A percentile compares a stretch with the other conserved stretches of the same genome.
phyloP scores from a whole-genome alignment of 2,113 vertebrate genomes.

The Myodes glareolus region DNA sequence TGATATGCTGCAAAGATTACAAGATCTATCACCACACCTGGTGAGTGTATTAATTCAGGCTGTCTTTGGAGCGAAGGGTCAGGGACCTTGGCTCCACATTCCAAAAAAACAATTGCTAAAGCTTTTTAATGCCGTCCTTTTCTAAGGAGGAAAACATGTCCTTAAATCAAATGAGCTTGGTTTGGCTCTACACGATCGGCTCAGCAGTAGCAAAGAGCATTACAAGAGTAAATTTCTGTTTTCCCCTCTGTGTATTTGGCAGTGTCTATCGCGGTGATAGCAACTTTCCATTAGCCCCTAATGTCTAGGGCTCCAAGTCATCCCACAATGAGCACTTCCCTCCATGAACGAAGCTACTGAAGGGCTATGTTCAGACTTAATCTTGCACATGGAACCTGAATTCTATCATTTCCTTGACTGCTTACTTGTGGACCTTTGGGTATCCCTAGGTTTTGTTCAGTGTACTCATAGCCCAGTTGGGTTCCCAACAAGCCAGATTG shows the following conservation, averaged over 20 bases:
- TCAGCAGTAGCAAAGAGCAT: not conserved
- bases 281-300: not conserved
- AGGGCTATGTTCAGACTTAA: not conserved
- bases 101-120: conserved; percentile 14
- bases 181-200: not conserved
- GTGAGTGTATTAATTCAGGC: not conserved
- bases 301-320: not conserved
- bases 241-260: not conserved
- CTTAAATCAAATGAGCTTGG: not conserved
- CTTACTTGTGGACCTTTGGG: not conserved
- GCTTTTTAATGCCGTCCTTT: conserved; percentile 6
- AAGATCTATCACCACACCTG: not conserved
- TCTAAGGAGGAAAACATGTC: conserved; percentile 16
- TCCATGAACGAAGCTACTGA: not conserved
- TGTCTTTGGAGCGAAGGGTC: not conserved
- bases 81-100: not conserved
- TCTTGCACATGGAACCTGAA: not conserved
- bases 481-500: not conserved
- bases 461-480: not conserved
- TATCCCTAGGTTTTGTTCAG: not conserved
- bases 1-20: not conserved
- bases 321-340: not conserved
- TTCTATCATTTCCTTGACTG: not conserved
- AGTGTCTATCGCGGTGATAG: not conserved
- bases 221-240: not conserved